phyloP scores from a whole-genome alignment of 2,113 vertebrate genomes.

The Macroglossus sobrinus region DNA sequence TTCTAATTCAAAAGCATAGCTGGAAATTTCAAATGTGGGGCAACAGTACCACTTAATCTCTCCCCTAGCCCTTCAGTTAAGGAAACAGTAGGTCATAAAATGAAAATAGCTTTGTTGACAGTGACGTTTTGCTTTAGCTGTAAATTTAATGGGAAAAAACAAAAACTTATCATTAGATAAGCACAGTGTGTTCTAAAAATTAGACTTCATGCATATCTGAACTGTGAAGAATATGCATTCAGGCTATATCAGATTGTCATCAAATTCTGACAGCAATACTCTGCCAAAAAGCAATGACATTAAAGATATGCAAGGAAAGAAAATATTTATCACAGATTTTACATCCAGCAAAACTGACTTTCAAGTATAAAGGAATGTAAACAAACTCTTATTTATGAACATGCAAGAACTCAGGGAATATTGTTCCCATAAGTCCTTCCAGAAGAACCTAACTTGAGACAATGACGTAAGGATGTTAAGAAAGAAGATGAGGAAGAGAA shows the following conservation, averaged over 20 bases:
- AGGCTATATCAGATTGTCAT: neutral
- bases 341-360: neutral
- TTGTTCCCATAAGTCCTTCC: neutral
- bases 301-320: neutral
- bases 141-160: neutral
- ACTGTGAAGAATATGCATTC: neutral
- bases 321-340: neutral
- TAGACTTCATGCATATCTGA: neutral
- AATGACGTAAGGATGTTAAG: neutral
- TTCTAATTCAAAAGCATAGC: neutral
- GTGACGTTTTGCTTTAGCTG: neutral
- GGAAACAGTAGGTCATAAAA: neutral
- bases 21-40: slow-evolving; percentile 1
- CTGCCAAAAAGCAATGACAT: neutral
- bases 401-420: neutral
- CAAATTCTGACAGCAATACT: neutral
- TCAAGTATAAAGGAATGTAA: neutral
- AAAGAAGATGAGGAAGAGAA: neutral
- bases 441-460: neutral
- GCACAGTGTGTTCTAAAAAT: neutral
- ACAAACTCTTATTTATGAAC: neutral
- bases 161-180: neutral
- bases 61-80: neutral
- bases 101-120: neutral
- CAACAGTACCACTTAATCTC: neutral